These are phyloP conservation scores for Cheilosia soror DNA, from an alignment of 2,888 invertebrate species.

Conservation along the genomic window DNA sequence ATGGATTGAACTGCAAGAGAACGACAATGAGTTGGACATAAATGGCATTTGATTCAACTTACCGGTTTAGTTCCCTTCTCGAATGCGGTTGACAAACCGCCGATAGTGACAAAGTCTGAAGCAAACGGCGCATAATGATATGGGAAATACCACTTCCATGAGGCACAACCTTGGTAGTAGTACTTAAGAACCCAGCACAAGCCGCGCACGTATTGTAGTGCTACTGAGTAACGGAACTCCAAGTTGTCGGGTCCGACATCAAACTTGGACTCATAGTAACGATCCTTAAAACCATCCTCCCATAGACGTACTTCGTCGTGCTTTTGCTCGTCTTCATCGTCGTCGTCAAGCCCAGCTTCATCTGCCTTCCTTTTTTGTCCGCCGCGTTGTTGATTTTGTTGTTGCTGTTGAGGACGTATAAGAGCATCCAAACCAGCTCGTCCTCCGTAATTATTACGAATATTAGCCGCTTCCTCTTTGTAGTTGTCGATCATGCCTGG, in stretches of 20 bases:
- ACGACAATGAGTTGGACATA: constrained; percentile 23
- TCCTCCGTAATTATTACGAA: constrained; percentile 82
- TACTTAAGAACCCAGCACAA: constrained; percentile 99
- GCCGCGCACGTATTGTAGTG: constrained; percentile 96
- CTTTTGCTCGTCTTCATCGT: constrained; percentile 89
- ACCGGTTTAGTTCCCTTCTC: constrained; percentile 95
- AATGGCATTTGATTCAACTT: constrained; percentile 81
- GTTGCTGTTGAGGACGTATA: constrained; percentile 60
- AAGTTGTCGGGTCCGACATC: constrained; percentile 90
- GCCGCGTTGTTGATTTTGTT: constrained; percentile 76
- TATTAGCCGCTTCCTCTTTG: constrained; percentile 88
- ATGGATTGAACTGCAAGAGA: constrained; percentile 91
- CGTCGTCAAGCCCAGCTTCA: constrained; percentile 82
- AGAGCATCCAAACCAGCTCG: constrained; percentile 52
- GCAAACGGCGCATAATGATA: constrained; percentile 99
- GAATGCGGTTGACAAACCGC: constrained; percentile 93
- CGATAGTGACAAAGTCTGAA: constrained; percentile 97
- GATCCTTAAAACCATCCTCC: constrained; percentile 99
- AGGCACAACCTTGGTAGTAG: constrained; percentile 99
- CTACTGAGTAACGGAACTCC: constrained; percentile 96
- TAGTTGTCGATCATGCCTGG: constrained; percentile 87
- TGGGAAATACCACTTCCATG: constrained; percentile 99
- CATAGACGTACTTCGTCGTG: constrained; percentile 95
- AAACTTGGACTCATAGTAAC: constrained; percentile 98
- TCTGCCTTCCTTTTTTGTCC: constrained; percentile 83